Evolutionary conservation across 2,888 invertebrate species (phyloP), one percentile per base, ranked within the genome.

Genomic region (Eupithecia subfuscata): DNA sequence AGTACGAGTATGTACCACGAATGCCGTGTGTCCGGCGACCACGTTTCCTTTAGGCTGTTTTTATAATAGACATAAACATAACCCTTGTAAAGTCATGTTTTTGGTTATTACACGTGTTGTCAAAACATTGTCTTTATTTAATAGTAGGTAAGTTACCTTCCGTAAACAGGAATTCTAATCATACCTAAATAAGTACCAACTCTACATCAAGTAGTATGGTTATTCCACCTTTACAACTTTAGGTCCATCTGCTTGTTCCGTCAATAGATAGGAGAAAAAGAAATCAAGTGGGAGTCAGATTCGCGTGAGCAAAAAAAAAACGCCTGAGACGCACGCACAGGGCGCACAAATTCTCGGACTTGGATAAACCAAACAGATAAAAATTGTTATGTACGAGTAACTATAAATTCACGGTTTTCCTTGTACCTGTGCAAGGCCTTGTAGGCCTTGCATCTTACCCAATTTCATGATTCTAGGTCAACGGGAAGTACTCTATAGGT

Each of bases 1-100:
- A 14, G 60, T 37, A n/a, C 11, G 11, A 14, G 60, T 37, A n/a
- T n/a, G 11, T n/a, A 37, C 34, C n/a, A 37, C n/a, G 4, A 65
- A 8, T 11, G 30, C 30, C 37, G 18, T 37, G 37, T 65, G 12
- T 65, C 65, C 65, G 65, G 65, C 37, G 9, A n/a, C 40, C 56
- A 34, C 60, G 63, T 72, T 73, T 77, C 74, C 77, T 75, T 52
- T 48, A 18, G 12, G 11, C 6, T 75, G 77, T 77, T 74, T 77
- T 64, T 70, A 70, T 68, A 73, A 70, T 72, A 68, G 22, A 70
- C 74, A 63, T 70, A 70, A 43, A 40, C 34, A 37, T 70, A 40
- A 40, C 70, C 60, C 68, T 63, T 60, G 71, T 40, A 74, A 48
- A 71, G 18, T 12, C 52, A 70, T 45, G 64, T 52, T 73, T 70